Conservation (phyloP, 2,797 vertebrate genomes). For the Pyrrhura leucotis region DNA sequence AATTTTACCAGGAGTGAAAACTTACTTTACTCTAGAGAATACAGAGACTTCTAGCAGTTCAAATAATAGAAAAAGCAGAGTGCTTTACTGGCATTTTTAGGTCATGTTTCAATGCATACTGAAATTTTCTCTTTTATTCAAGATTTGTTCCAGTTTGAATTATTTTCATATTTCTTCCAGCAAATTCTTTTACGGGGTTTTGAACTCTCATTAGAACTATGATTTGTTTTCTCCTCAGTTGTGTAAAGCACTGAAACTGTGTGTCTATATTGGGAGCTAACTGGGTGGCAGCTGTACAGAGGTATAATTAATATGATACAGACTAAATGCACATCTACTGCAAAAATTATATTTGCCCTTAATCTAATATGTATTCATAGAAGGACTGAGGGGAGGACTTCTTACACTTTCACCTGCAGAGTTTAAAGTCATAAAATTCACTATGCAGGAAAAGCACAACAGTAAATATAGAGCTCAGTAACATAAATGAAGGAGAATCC, state of each 20-base stretch:
- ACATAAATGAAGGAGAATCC: neutral
- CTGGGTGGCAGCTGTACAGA: slow-evolving; percentile 8
- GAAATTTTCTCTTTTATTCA: slow-evolving; percentile 55
- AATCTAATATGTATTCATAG: neutral
- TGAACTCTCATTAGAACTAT: slow-evolving; percentile 5
- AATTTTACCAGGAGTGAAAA: slow-evolving; percentile 29
- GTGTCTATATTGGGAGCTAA: slow-evolving; percentile 26
- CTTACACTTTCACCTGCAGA: slow-evolving; percentile 2
- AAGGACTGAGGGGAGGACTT: neutral
- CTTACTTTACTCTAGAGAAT: slow-evolving; percentile 14
- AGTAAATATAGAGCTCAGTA: neutral
- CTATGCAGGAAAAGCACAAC: neutral
- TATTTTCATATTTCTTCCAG: slow-evolving; percentile 46
- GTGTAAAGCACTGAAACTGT: neutral
- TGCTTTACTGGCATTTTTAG: slow-evolving; percentile 49
- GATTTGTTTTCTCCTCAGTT: slow-evolving; percentile 38
- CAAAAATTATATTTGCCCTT: slow-evolving; percentile 10
- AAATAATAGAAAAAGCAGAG: slow-evolving; percentile 42
- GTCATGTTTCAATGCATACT: slow-evolving; percentile 47
- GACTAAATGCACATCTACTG: neutral
- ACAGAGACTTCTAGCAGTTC: slow-evolving; percentile 13
- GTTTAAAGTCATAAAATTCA: neutral
- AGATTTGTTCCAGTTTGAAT: slow-evolving; percentile 28
- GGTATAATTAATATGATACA: slow-evolving; percentile 28
- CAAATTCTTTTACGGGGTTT: slow-evolving; percentile 11